Evolutionary conservation across 2,888 invertebrate genomes (phyloP), one percentile per base, ranked within the genome.

Genomic region (Seira ritae): DNA sequence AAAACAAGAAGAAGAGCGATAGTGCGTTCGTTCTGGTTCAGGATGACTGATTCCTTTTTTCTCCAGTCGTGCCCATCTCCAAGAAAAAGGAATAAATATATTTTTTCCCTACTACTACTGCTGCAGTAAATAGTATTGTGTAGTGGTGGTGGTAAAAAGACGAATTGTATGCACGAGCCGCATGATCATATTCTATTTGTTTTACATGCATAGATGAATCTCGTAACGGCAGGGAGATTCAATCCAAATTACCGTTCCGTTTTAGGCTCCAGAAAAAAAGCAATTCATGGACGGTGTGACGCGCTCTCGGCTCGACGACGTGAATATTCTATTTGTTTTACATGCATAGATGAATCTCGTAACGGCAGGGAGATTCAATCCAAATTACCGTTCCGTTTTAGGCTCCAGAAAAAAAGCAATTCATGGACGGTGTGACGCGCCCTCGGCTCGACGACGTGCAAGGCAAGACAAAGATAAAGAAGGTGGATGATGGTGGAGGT

Each of bases 21-120:
- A 71, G 55, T 50, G n/a, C n/a, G n/a, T n/a, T n/a, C n/a, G n/a
- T n/a, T n/a, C n/a, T n/a, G n/a, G 80, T 80, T 80, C 80, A 80
- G 75, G 80, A 80, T 80, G 80, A 80, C 69, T 80, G 75, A 74
- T n/a, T n/a, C n/a, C 69, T 79, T 79, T 80, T 65, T 70, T 37
- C 23, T 37, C 62, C 55, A 15, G 17, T 60, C 17, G 12, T 60
- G 6, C 46, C 46, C 46, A 10, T 42, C 46, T 42, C 46, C 46
- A 31, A 31, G 31, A 4, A 4, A 31, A 31, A 31, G 31, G 8
- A 31, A 31, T 31, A 2, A 31, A 31, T 31, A 31, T 31, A 31
- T 31, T 31, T 31, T 31, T 31, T 8, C 31, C 8, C 31, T 8
- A 31, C 31, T 8, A 31, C 8, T 31, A 31, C 8, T n/a, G n/a